Conservation (phyloP, 2,797 vertebrate genomes). For the Dromococcyx pavoninus region DNA sequence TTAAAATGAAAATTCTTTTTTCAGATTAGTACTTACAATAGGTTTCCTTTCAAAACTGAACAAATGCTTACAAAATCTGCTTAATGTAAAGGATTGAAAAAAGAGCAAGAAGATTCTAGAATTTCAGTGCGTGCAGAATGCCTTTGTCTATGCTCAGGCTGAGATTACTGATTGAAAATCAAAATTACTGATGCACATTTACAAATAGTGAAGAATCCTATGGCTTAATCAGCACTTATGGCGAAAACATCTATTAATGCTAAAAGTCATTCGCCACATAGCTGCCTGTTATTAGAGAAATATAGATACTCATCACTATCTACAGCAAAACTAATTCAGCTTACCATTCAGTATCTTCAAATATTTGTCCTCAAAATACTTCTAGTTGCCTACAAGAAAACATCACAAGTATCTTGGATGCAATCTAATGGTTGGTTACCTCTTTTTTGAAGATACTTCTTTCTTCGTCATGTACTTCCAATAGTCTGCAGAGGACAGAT, state of each 20-base stretch:
- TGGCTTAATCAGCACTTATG: slow-evolving; percentile 21
- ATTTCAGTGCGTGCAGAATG: neutral
- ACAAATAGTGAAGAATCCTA: neutral
- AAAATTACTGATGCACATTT: neutral
- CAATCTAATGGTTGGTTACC: neutral
- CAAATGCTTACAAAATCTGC: slow-evolving; percentile 4
- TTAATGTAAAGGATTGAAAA: slow-evolving; percentile 23
- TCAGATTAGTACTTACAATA: neutral
- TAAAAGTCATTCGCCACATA: neutral
- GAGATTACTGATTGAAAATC: neutral
- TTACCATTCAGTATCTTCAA: neutral
- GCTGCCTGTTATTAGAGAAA: neutral
- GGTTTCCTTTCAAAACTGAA: slow-evolving; percentile 19
- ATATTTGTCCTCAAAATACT: neutral
- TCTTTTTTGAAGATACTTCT: neutral
- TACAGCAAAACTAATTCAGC: neutral
- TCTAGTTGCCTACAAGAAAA: neutral
- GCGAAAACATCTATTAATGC: neutral
- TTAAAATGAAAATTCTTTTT: slow-evolving; percentile 37
- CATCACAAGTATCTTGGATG: neutral
- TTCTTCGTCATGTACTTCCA: neutral
- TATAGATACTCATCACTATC: neutral
- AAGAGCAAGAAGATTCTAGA: neutral
- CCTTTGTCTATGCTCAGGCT: neutral
- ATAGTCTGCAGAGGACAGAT: neutral